A percentile compares a stretch with the other conserved stretches of the same genome.
Conservation (phyloP, 2,888 invertebrate genomes). For the Synergus umbraculus region DNA sequence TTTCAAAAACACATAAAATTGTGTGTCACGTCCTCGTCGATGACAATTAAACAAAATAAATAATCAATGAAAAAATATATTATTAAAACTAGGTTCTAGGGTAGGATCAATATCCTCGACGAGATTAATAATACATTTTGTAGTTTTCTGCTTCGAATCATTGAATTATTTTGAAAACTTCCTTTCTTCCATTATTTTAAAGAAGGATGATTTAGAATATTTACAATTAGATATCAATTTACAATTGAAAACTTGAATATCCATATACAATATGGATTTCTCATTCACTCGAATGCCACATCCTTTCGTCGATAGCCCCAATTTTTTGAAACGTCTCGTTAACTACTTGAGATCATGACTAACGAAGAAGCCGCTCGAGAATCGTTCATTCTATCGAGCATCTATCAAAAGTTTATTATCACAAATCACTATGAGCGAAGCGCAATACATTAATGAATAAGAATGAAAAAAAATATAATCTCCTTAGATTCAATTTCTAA, state of each 20-base stretch:
- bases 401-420: slow-evolving; percentile 39
- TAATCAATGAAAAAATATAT: slow-evolving; percentile 69
- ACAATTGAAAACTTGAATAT: neutral
- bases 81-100: slow-evolving; percentile 62
- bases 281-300: slow-evolving; percentile 24
- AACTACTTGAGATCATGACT: slow-evolving; percentile 65
- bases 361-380: slow-evolving; percentile 55
- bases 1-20: slow-evolving; percentile 48
- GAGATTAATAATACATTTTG: slow-evolving; percentile 64
- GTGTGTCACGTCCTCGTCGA: slow-evolving; percentile 52
- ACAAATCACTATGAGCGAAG: slow-evolving; percentile 38
- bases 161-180: neutral
- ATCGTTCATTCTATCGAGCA: slow-evolving; percentile 42
- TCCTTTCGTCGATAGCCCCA: slow-evolving; percentile 42
- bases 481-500: slow-evolving; percentile 21
- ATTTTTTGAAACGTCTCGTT: slow-evolving; percentile 46
- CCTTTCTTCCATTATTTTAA: neutral
- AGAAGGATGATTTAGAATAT: slow-evolving; percentile 3
- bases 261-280: slow-evolving; percentile 29
- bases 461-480: slow-evolving; percentile 11
- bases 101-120: slow-evolving; percentile 58
- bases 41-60: slow-evolving; percentile 60
- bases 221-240: slow-evolving; percentile 2
- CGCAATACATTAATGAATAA: slow-evolving; percentile 32
- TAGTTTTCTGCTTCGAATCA: slow-evolving; percentile 46